Base-by-base conservation (phyloP, 2,888 invertebrate genomes). In the Pristionchus fissidentatus region DNA sequence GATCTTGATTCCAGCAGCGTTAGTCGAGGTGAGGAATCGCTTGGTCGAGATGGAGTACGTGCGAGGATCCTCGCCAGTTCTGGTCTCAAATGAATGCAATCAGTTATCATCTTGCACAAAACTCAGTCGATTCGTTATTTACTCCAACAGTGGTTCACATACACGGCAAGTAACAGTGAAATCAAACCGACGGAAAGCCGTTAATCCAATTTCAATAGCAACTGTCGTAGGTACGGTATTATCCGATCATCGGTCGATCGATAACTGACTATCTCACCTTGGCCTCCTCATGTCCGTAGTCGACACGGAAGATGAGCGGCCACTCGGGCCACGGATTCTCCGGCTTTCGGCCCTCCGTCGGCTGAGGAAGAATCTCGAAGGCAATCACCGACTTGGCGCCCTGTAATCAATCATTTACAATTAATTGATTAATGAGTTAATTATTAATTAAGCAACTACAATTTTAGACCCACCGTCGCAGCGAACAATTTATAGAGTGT, bases 291-390 rank as follows among this genome's bases (percentile, higher is more conserved):
- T 99, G 98, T 0, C 99, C 99, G 92, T 99, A 99, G 93, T 99
- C 99, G 38, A 98, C 96, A 89, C 96, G 95, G 94, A 98, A 98
- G 38, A 97, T 96, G 92, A 96, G 95, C 0, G 98, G 98, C 95
- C 96, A 99, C 92, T 98, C 97, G 3, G 98, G 99, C 99, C 99
- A 99, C 0, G 98, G 98, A 93, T 99, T 99, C 93, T 97, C 97
- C 26, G 94, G 94, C 22, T 95, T 95, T 52, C 99, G 94, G 41
- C 94, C 94, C 3, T 94, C 94, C 83, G 96, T 96, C 26, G 98
- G 98, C 91, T 96, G 95, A 0, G 98, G 98, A 80, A 99, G 94
- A 92, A 99, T 99, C 94, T 99, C 99, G 93, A 99, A 99, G 0
- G 97, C 96, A 0, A 96, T 96, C 91, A 99, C 97, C 4, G 95